A percentile compares a stretch with the other conserved stretches of the same genome.
Evolutionary conservation across 2,113 vertebrate species (phyloP).

Genomic region (Alexandromys fortis): DNA sequence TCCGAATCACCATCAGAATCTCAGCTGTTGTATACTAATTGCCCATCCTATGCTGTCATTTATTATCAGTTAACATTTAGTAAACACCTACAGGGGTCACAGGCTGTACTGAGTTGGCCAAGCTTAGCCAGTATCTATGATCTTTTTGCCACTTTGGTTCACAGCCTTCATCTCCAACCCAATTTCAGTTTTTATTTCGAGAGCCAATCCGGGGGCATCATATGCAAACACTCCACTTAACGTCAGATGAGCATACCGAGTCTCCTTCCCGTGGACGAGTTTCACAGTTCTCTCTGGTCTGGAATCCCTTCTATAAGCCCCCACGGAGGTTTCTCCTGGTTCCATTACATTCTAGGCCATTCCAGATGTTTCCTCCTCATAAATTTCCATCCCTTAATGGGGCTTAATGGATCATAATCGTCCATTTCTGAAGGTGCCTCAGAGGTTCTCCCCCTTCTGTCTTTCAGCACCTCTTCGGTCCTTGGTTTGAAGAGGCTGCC

Average conservation of each 20-base stretch:
- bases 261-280: not conserved
- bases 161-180: conserved; percentile 37
- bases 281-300: conserved; percentile 35
- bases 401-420: conserved; percentile 70
- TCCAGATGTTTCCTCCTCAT: conserved; percentile 70
- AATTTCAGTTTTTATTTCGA: conserved; percentile 69
- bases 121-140: conserved; percentile 5
- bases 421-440: conserved; percentile 59
- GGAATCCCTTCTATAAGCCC: not conserved
- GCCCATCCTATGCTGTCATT: not conserved
- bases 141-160: conserved; percentile 43
- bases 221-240: conserved; percentile 25
- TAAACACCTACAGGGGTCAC: conserved; percentile 11
- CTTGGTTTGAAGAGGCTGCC: conserved; percentile 45
- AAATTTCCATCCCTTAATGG: conserved; percentile 62
- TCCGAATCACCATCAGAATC: not conserved
- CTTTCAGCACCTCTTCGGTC: conserved; percentile 57
- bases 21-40: conserved; percentile 23
- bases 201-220: conserved; percentile 33
- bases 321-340: not conserved
- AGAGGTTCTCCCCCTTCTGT: conserved; percentile 57
- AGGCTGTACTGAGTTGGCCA: not conserved
- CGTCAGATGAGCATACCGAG: not conserved
- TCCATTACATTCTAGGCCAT: conserved; percentile 55
- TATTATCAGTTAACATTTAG: conserved; percentile 69